Conservation (phyloP, 2,797 vertebrate species). For the Dermochelys coriacea region DNA sequence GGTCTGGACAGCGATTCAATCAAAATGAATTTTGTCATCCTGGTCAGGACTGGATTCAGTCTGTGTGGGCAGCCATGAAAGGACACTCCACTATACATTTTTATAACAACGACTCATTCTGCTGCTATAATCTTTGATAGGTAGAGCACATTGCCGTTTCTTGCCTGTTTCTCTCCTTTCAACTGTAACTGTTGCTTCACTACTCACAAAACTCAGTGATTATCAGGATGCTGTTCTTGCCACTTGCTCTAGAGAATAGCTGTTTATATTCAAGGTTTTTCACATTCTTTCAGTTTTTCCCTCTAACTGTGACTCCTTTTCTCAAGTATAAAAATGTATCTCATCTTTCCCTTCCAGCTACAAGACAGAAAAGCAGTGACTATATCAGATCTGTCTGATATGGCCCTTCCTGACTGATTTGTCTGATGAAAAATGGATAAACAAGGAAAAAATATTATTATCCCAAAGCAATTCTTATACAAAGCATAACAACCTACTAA, state of each 20-base stretch:
- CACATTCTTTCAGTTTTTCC: slow-evolving; percentile 28
- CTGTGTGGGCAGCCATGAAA: slow-evolving; percentile 67
- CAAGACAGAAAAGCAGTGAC: slow-evolving; percentile 25
- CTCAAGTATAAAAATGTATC: slow-evolving; percentile 30
- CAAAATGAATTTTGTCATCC: slow-evolving; percentile 71
- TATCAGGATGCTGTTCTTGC: slow-evolving; percentile 63
- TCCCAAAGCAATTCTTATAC: slow-evolving; percentile 42
- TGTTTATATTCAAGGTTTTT: slow-evolving; percentile 55
- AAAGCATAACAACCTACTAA: slow-evolving; percentile 21
- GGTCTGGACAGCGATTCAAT: slow-evolving; percentile 41
- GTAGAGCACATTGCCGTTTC: slow-evolving; percentile 54
- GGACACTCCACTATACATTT: slow-evolving; percentile 43
- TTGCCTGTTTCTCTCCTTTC: slow-evolving; percentile 65
- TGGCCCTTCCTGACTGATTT: slow-evolving; percentile 38
- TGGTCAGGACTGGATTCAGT: slow-evolving; percentile 60
- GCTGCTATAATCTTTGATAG: slow-evolving; percentile 55
- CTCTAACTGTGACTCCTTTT: slow-evolving; percentile 42
- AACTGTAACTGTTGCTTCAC: slow-evolving; percentile 59
- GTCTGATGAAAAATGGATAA: slow-evolving; percentile 70
- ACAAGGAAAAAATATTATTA: slow-evolving; percentile 55
- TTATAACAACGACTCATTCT: slow-evolving; percentile 55
- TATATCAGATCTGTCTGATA: slow-evolving; percentile 37
- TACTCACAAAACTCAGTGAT: slow-evolving; percentile 62
- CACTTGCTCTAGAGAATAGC: slow-evolving; percentile 39
- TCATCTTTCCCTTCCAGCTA: slow-evolving; percentile 59